Base-by-base conservation (phyloP, 2,888 invertebrate genomes). In the Perizoma flavofasciatum region DNA sequence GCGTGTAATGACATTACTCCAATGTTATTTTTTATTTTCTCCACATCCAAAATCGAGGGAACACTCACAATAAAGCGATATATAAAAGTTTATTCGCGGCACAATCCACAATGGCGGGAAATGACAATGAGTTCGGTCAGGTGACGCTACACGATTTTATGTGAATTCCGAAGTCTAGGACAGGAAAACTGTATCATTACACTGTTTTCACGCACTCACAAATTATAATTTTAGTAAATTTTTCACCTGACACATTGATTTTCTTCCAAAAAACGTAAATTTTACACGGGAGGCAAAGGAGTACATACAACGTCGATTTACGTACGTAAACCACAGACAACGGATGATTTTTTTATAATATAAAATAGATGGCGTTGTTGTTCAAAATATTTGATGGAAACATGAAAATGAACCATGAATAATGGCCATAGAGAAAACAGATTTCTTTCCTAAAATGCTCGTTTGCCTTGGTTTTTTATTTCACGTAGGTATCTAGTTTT, bases 21-120 rank as follows among this genome's bases (percentile, higher is more conserved):
- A 66, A 77, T 76, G 70, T 80, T 78, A 76, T 79, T 78, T 52
- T 75, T 77, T 73, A 83, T 72, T 69, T 72, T 77, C 76, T 81
- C 75, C 73, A 80, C 87, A 88, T 88, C 71, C 78, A 88, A 81
- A 77, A 69, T 52, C 37, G 67, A 74, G 64, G 61, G 62, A 62
- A 72, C 63, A 73, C 68, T 63, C 67, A 66, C 69, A 73, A 67
- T 72, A 77, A 81, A 79, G 75, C 74, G 70, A 65, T 73, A 75
- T 61, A 66, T 53, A 70, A 74, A 77, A 78, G 65, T 80, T 80
- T 75, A 78, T 79, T 58, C 65, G 63, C 67, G 65, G 79, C 82
- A 84, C 84, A 78, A 82, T 78, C 88, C 89, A 92, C 92, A 92
- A 92, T 92, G 92, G 92, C 92, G 92, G 92, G 92, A 92, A 92